These are phyloP conservation scores for Cynodonichthys magdalenae DNA, from an alignment of 2,797 vertebrate species.

Conservation along the genomic window DNA sequence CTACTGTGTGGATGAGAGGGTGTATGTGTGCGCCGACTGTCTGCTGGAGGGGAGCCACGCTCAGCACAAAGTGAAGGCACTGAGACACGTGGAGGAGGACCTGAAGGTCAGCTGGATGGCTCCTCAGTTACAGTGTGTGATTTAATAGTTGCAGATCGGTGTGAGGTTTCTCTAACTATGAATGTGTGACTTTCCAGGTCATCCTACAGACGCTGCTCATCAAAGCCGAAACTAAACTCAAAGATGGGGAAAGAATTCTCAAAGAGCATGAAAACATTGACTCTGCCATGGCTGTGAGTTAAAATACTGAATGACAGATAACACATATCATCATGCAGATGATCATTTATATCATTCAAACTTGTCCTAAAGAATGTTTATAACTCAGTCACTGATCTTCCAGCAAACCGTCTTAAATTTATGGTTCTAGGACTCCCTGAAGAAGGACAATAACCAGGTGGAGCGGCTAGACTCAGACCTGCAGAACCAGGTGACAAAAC, in stretches of 20 bases:
- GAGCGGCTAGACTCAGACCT: constrained; percentile 67
- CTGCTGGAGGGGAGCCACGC: constrained; percentile 72
- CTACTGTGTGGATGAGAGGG: constrained; percentile 77
- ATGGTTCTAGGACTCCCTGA: constrained; percentile 62
- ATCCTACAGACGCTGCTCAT: constrained; percentile 70
- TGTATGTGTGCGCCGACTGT: constrained; percentile 76
- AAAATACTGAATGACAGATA: neutral
- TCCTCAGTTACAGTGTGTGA: neutral
- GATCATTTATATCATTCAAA: neutral
- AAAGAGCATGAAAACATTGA: constrained; percentile 68
- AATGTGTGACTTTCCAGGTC: constrained; percentile 48
- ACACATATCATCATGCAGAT: no score
- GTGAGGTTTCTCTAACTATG: constrained; percentile 1
- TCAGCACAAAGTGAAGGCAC: constrained; percentile 75
- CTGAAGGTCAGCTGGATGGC: constrained; percentile 69
- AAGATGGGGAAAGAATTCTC: constrained; percentile 64
- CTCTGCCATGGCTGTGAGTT: constrained; percentile 66
- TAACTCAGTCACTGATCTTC: neutral
- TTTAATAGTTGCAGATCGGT: neutral
- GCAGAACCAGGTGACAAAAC: constrained; percentile 66
- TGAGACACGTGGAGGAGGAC: constrained; percentile 77
- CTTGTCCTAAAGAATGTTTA: neutral
- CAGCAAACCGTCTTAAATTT: neutral
- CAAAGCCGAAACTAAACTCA: constrained; percentile 75
- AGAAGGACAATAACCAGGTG: constrained; percentile 64